phyloP scores from a whole-genome alignment of 2,113 vertebrate genomes.

The Actenoides hombroni region DNA sequence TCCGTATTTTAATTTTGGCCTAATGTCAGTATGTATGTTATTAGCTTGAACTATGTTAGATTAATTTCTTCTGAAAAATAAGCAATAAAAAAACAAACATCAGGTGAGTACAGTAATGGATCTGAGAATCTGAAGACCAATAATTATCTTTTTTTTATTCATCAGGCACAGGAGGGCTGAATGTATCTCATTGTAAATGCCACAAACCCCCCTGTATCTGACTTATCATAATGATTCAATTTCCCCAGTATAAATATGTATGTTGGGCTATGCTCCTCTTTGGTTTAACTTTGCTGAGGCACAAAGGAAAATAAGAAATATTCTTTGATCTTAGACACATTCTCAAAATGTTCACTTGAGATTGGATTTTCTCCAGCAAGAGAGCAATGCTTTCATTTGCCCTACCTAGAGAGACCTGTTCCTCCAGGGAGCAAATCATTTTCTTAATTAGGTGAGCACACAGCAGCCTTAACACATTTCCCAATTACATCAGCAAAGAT shows the following conservation, averaged over 20 bases:
- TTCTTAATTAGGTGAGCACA: slow-evolving; percentile 35
- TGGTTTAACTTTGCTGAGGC: neutral
- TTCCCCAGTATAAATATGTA: neutral
- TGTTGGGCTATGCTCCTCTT: neutral
- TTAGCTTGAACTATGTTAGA: neutral
- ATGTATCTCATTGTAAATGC: neutral
- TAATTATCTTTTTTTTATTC: neutral
- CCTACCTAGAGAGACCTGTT: neutral
- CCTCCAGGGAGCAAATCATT: neutral
- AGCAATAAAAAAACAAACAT: neutral
- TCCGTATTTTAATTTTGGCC: neutral
- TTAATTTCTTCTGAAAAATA: neutral
- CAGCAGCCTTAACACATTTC: neutral
- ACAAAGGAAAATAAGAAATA: neutral
- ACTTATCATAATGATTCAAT: neutral
- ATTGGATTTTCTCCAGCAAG: neutral
- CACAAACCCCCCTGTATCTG: neutral
- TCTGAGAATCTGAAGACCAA: neutral
- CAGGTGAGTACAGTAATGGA: neutral
- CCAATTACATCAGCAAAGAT: slow-evolving; percentile 14
- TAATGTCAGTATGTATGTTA: neutral
- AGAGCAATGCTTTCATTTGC: neutral
- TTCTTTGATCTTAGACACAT: neutral
- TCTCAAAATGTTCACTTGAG: neutral
- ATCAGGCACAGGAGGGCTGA: neutral